Evolutionary conservation across 1,140 invertebrate genomes (phyloP), one percentile per base, ranked within the genome.

Genomic region (Drosophila lini): DNA sequence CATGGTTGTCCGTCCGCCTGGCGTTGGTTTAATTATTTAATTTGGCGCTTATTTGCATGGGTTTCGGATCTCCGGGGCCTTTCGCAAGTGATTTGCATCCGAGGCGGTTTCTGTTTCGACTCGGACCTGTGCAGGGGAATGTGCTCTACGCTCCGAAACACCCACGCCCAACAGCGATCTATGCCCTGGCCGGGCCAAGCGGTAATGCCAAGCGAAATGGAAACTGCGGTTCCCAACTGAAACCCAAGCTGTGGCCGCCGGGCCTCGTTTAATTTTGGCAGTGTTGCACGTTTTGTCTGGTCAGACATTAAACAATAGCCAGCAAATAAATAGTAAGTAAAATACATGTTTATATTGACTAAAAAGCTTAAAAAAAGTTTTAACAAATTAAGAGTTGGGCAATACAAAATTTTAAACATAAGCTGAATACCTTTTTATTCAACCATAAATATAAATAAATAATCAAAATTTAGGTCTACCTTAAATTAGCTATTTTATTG

Each of bases 11-110:
- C 22, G 70, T 71, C 42, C 16, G 45, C 47, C 22, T 59, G 79
- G 75, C 63, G 75, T 70, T 80, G 80, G 62, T 81, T 89, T 89
- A 89, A 89, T 89, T 89, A 89, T 89, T 89, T 89, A 89, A 89
- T 89, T 88, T 84, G 80, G 78, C 81, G 75, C 80, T 74, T 80
- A 88, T 88, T 88, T 86, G 83, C 68, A 74, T 77, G 73, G 53
- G 58, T 42, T 56, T 67, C 47, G 50, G 58, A 69, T 59, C 50
- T 40, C 36, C 34, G n/a, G 47, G 55, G 62, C 79, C 83, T 76
- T 81, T 82, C 62, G 82, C 75, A 64, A 74, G 48, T 59, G 75
- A 86, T 88, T 86, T 86, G 83, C 83, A 86, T 86, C 76, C 61
- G 65, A 71, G 76, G 68, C 47, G 36, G 63, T 64, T 50, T 58